Evolutionary conservation across 2,113 vertebrate species (phyloP).

Genomic region (Pipa parva): DNA sequence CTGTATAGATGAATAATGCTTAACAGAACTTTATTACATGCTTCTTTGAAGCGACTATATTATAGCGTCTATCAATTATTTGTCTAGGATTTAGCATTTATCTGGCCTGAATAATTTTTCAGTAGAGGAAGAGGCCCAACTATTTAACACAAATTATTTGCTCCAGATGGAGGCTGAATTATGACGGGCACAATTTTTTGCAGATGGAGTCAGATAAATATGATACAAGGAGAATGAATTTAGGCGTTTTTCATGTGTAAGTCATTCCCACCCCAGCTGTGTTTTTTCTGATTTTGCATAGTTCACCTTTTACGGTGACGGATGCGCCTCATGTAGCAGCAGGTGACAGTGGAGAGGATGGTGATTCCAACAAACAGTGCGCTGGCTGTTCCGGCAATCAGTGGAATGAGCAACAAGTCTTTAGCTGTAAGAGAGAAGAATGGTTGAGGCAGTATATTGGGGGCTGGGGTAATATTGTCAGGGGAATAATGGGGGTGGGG

Average conservation of each 20-base stretch:
- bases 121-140: too few species aligned
- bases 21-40: too few species aligned
- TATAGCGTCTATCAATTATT: too few species aligned
- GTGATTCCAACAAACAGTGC: constrained; percentile 74
- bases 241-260: neutral
- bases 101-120: too few species aligned
- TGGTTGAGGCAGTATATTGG: neutral
- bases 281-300: too few species aligned
- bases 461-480: rapidly evolving
- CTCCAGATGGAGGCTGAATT: too few species aligned
- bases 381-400: constrained; percentile 70
- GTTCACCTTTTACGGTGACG: constrained; percentile 55
- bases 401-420: constrained; percentile 77
- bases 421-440: constrained; percentile 52
- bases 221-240: neutral
- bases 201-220: neutral
- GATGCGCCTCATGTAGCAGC: constrained; percentile 81
- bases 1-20: too few species aligned
- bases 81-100: too few species aligned
- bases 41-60: too few species aligned
- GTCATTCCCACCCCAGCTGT: neutral
- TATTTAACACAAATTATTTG: too few species aligned
- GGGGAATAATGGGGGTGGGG: rapidly evolving
- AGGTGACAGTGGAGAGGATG: constrained; percentile 76
- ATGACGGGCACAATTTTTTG: too few species aligned